phyloP scores from a whole-genome alignment of 1,140 invertebrate genomes.

The Tetragonula clypearis region DNA sequence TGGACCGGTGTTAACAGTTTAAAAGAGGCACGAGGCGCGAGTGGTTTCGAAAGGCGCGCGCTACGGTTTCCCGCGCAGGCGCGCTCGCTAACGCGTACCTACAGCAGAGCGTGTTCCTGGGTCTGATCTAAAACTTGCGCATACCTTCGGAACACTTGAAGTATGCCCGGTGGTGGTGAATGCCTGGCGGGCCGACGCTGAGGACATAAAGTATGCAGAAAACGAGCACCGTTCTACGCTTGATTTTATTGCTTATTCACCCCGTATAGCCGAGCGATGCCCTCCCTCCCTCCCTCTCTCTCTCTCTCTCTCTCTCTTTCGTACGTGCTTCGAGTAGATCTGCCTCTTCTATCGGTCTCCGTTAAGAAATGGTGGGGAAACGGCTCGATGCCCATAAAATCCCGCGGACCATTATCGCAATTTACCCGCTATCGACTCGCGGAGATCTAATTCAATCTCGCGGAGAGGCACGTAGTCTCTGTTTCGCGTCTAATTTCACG shows the following conservation, averaged over 20 bases:
- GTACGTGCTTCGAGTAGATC: slow-evolving; percentile 49
- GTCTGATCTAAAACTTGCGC: slow-evolving; percentile 39
- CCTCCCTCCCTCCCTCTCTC: too few relatives aligned
- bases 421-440: slow-evolving; percentile 32
- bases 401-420: slow-evolving; percentile 42
- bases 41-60: background rate
- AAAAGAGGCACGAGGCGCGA: background rate
- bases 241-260: slow-evolving; percentile 67
- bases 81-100: background rate
- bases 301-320: background rate
- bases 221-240: slow-evolving; percentile 55
- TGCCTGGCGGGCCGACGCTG: slow-evolving; percentile 8
- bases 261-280: background rate
- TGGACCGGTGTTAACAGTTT: too few relatives aligned
- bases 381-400: slow-evolving; percentile 44
- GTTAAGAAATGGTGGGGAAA: background rate
- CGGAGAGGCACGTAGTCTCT: background rate
- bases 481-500: slow-evolving; percentile 29
- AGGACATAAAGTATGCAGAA: slow-evolving; percentile 60
- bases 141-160: slow-evolving; percentile 39
- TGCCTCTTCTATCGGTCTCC: slow-evolving; percentile 6
- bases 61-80: background rate
- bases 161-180: slow-evolving; percentile 35
- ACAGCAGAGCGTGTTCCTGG: background rate
- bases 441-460: slow-evolving; percentile 46